Conservation (phyloP, 2,888 invertebrate species). For the Rhopalosiphum nymphaeae region DNA sequence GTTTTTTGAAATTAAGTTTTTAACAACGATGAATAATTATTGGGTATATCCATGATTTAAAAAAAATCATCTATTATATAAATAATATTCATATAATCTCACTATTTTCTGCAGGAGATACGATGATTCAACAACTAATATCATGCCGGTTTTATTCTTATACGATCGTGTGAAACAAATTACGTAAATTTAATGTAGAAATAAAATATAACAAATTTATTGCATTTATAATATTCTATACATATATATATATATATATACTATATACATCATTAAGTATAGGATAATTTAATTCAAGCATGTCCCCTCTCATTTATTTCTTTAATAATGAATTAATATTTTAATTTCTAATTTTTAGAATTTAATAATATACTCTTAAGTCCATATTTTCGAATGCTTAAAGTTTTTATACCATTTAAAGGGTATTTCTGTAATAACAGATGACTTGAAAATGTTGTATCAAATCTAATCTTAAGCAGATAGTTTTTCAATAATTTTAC, state of each 20-base stretch:
- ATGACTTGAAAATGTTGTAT: background rate
- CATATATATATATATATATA: too few species aligned
- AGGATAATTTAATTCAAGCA: background rate
- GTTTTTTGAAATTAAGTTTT: background rate
- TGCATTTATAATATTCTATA: background rate
- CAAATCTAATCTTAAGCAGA: background rate
- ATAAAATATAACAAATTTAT: background rate
- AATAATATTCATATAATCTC: background rate
- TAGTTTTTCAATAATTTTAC: background rate
- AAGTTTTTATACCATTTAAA: background rate
- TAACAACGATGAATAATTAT: background rate
- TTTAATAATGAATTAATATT: background rate
- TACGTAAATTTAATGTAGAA: background rate
- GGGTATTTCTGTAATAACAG: background rate
- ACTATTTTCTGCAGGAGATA: background rate
- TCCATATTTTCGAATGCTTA: background rate
- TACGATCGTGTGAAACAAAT: background rate
- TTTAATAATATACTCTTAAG: background rate
- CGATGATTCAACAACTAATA: background rate
- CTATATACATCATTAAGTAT: background rate
- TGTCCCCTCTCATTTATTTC: background rate
- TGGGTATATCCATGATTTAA: background rate
- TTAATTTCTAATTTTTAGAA: background rate
- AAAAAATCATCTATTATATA: background rate
- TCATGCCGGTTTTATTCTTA: background rate